Base-by-base conservation (phyloP, 2,113 vertebrate species). In the Zapornia atra region DNA sequence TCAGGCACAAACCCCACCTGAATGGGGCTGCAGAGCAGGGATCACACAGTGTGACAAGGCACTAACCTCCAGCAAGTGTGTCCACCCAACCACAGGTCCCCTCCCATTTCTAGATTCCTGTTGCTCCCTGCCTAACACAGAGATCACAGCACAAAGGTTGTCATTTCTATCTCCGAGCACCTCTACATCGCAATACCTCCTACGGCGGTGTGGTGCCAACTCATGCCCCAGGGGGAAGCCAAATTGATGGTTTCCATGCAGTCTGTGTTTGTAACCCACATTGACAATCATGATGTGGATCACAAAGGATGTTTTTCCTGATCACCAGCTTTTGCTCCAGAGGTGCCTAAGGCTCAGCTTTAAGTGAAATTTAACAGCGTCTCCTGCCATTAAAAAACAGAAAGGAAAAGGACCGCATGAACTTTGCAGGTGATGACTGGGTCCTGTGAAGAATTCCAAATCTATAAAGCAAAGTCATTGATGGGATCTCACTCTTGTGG, bases 51-150 rank as follows among this genome's bases (percentile, higher is more conserved):
- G 11, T 56, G n/a, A 20, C 5, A 1, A 60, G 17, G 14, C 29
- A 60, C 17, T 34, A 48, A 76, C 38, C 29, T 69, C 24, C 60
- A 59, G 56, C 40, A 61, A 53, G 16, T 0, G 0, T 13, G 15
- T 28, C 56, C 28, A 54, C 18, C 24, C 0, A 0, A 12, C 51
- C 22, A 38, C 1, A 3, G 31, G 7, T 18, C 19, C 5, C 36
- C 44, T 83, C 71, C 8, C 21, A 44, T 73, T 92, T 59, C 56
- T 44, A 21, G 12, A 50, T 2, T 14, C 12, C 5, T 4, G 0
- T 21, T 69, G 15, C 10, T 63, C 38, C 34, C 26, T 72, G 56
- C 50, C 22, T 76, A 60, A 54, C 56, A 71, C 53, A 71, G 63
- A 57, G 10, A n/a, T 15, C 46, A 57, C 0, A 0, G 19, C 38